phyloP scores from a whole-genome alignment of 2,888 invertebrate species.

The Cordilura impudica region DNA sequence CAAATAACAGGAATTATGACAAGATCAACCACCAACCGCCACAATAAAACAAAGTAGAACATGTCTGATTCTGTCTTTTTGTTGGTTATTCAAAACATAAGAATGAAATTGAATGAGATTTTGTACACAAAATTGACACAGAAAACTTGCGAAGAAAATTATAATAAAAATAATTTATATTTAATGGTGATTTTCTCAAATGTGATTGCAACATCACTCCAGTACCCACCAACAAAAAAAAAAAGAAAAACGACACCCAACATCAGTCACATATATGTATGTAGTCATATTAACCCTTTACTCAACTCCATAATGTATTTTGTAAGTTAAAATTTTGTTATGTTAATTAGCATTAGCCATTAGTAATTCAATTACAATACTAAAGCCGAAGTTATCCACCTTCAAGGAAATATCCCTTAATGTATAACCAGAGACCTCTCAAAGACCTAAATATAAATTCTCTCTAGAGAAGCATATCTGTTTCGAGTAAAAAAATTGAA shows the following conservation, averaged over 20 bases:
- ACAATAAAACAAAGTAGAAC: conserved; percentile 25
- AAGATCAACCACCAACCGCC: neutral
- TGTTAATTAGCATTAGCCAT: too few relatives aligned
- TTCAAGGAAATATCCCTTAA: too few relatives aligned
- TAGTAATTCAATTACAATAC: too few relatives aligned
- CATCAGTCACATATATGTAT: conserved; percentile 5
- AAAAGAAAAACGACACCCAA: conserved; percentile 16
- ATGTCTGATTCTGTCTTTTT: conserved; percentile 25
- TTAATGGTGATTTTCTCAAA: conserved; percentile 60
- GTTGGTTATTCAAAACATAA: neutral
- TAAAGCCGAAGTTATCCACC: too few relatives aligned
- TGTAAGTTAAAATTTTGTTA: too few relatives aligned
- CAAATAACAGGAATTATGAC: conserved; percentile 44
- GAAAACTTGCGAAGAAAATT: conserved; percentile 40
- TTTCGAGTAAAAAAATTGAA: too few relatives aligned
- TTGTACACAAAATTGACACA: conserved; percentile 50
- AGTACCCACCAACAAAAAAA: neutral
- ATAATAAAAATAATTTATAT: conserved; percentile 64
- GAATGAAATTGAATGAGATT: neutral
- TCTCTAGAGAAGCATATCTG: too few relatives aligned
- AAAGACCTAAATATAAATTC: too few relatives aligned
- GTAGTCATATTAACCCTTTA: neutral
- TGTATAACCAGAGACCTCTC: too few relatives aligned
- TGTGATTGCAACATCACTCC: conserved; percentile 16
- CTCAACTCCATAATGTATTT: too few relatives aligned